Conservation (phyloP, 2,113 vertebrate genomes). For the Struthidea cinerea region DNA sequence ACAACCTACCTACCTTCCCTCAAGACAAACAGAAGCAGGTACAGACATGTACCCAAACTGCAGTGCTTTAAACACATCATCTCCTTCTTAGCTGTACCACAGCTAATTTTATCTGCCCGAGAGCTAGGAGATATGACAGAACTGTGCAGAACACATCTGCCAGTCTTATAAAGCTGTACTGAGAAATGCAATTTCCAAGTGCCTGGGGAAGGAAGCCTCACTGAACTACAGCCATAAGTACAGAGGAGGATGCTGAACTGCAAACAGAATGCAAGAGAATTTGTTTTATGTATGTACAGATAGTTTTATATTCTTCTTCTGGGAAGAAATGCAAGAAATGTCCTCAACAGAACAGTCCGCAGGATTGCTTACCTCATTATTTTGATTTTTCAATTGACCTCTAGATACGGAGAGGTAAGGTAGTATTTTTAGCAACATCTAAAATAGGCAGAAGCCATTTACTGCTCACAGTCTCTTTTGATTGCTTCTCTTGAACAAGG, state of each 20-base stretch:
- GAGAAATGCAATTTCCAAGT: slow-evolving; percentile 13
- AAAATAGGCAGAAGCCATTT: slow-evolving; percentile 23
- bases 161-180: background rate
- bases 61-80: background rate
- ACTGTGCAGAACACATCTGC: slow-evolving; percentile 20
- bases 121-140: background rate
- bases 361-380: slow-evolving; percentile 12
- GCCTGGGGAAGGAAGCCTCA: slow-evolving; percentile 29
- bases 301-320: background rate
- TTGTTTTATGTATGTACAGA: background rate
- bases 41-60: slow-evolving; percentile 14
- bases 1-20: background rate
- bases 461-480: background rate
- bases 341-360: background rate
- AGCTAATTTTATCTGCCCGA: slow-evolving; percentile 22
- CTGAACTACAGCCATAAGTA: background rate
- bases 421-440: slow-evolving; percentile 44
- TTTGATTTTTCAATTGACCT: slow-evolving; percentile 57
- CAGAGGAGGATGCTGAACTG: background rate
- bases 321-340: background rate
- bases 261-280: background rate
- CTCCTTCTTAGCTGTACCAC: background rate
- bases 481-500: background rate
- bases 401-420: slow-evolving; percentile 19
- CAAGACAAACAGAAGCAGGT: background rate